These are phyloP conservation scores for Tursiops truncatus DNA, from an alignment of 2,113 vertebrate species.

Conservation along the genomic window DNA sequence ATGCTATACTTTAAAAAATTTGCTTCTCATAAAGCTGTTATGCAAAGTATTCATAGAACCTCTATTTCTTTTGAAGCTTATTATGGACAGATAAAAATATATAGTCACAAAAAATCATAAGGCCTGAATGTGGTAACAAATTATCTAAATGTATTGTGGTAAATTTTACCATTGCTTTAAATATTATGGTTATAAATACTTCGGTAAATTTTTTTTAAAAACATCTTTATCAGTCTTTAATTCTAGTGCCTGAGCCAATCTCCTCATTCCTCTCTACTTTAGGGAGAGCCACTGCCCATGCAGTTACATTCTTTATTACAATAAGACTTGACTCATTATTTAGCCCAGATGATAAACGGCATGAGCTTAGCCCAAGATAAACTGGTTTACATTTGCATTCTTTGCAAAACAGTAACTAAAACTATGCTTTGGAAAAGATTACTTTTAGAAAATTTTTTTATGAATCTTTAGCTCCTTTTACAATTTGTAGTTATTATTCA, in stretches of 20 bases:
- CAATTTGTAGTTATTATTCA: not conserved
- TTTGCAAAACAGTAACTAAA: not conserved
- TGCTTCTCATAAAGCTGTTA: not conserved
- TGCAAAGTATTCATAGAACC: not conserved
- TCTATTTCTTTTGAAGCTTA: not conserved
- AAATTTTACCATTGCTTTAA: not conserved
- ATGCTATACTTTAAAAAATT: not conserved
- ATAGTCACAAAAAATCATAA: not conserved
- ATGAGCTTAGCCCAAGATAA: not conserved
- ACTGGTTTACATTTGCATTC: not conserved
- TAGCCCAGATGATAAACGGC: not conserved
- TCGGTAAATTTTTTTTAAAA: not conserved
- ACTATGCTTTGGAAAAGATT: not conserved
- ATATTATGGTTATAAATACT: not conserved
- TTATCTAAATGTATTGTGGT: not conserved
- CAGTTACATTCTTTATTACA: not conserved
- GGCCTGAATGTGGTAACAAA: not conserved
- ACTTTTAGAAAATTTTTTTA: not conserved
- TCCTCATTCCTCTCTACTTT: not conserved
- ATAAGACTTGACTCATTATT: not conserved
- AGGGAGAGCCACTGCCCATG: too few species aligned
- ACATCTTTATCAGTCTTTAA: not conserved
- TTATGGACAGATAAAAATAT: not conserved
- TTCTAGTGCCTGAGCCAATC: not conserved
- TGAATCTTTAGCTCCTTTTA: not conserved